Evolutionary conservation across 2,113 vertebrate genomes (phyloP).

Genomic region (Melozone crissalis): DNA sequence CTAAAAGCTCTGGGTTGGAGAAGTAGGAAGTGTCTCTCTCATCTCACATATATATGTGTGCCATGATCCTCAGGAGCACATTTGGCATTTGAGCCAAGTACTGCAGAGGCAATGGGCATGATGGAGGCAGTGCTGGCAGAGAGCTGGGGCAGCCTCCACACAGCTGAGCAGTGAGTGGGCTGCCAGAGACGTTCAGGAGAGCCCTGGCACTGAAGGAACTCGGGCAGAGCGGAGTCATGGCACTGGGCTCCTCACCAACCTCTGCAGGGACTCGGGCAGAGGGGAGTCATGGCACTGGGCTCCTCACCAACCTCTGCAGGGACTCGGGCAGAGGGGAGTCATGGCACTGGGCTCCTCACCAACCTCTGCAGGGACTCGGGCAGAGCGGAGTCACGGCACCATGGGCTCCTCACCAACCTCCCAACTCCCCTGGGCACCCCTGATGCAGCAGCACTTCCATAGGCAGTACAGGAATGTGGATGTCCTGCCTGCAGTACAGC

Average conservation of each 20-base stretch:
- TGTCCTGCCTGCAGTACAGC: neutral
- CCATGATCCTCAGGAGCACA: neutral
- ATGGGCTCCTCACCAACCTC: neutral
- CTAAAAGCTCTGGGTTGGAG: neutral
- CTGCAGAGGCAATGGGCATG: neutral
- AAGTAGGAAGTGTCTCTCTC: neutral
- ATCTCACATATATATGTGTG: neutral
- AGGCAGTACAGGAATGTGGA: neutral
- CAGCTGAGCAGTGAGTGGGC: neutral
- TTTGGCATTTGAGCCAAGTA: neutral
- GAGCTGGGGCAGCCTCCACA: neutral
- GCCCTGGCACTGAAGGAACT: neutral
- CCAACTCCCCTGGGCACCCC: neutral
- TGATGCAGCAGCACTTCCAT: neutral
- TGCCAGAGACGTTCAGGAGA: neutral
- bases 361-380: fast-evolving
- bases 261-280: fast-evolving
- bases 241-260: neutral
- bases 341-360: fast-evolving
- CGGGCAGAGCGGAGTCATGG: fast-evolving
- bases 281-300: fast-evolving
- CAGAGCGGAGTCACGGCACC: fast-evolving
- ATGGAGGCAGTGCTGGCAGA: neutral
- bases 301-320: neutral
- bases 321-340: neutral